These are phyloP conservation scores for Morelia viridis DNA, from an alignment of 2,797 vertebrate genomes.

Conservation along the genomic window DNA sequence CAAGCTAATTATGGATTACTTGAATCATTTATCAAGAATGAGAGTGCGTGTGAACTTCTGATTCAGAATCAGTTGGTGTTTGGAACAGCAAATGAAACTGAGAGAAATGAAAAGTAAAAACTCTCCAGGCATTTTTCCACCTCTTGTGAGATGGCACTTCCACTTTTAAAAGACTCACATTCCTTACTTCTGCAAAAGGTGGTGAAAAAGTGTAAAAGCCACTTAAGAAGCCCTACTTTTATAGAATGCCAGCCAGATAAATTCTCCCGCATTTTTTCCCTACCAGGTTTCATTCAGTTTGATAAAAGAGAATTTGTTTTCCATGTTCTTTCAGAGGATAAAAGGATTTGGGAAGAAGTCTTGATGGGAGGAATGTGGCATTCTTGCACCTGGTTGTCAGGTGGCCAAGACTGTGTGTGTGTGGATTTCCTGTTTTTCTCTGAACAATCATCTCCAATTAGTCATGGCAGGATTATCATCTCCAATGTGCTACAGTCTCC, in stretches of 20 bases:
- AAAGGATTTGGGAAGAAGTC: neutral
- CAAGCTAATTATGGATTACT: constrained; percentile 16
- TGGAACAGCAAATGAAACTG: constrained; percentile 25
- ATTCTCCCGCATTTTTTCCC: neutral
- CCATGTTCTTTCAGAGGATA: neutral
- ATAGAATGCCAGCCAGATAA: neutral
- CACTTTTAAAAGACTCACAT: constrained; percentile 2
- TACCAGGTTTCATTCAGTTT: neutral
- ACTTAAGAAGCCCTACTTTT: neutral
- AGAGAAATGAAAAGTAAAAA: constrained; percentile 5
- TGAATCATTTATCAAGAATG: constrained; percentile 25
- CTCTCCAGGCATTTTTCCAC: neutral
- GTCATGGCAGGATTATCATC: neutral
- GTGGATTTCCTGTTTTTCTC: neutral
- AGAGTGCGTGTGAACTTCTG: constrained; percentile 7
- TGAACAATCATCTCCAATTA: neutral
- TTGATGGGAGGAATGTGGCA: neutral
- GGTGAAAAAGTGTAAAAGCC: neutral
- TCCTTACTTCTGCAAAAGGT: neutral
- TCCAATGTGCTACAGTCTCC: neutral
- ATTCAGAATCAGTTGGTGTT: constrained; percentile 12
- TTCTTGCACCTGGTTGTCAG: neutral
- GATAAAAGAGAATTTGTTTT: neutral
- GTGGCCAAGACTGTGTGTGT: neutral
- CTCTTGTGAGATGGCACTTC: neutral